phyloP scores from a whole-genome alignment of 2,797 vertebrate species.

The Sebastes minor region DNA sequence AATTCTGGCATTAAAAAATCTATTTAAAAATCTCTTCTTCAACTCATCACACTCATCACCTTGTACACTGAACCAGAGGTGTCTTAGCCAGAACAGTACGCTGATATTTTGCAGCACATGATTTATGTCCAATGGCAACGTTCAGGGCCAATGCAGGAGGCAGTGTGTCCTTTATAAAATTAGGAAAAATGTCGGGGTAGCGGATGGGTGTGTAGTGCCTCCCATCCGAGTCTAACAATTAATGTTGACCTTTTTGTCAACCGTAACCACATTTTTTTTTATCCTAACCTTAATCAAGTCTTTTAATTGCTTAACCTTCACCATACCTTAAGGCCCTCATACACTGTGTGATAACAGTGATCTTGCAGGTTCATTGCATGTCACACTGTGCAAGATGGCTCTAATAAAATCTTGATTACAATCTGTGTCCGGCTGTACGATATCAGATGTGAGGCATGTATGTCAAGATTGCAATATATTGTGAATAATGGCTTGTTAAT shows the following conservation, averaged over 20 bases:
- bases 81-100: neutral
- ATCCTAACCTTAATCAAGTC: neutral
- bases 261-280: neutral
- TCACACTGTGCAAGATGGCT: neutral
- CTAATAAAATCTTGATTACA: constrained; percentile 1
- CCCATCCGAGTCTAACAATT: neutral
- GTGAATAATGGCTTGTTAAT: neutral
- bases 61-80: neutral
- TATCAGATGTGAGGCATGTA: neutral
- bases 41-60: too few species aligned
- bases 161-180: neutral
- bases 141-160: neutral
- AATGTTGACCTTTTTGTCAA: neutral
- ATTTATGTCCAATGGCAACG: neutral
- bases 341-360: neutral
- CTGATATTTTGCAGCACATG: neutral
- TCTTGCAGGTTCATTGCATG: neutral
- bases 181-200: neutral
- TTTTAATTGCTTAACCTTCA: constrained; percentile 10
- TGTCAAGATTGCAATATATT: neutral
- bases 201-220: neutral
- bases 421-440: neutral
- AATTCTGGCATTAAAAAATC: too few species aligned
- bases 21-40: too few species aligned
- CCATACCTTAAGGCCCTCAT: neutral